phyloP scores from a whole-genome alignment of 2,797 vertebrate genomes.

The Borostomias antarcticus region DNA sequence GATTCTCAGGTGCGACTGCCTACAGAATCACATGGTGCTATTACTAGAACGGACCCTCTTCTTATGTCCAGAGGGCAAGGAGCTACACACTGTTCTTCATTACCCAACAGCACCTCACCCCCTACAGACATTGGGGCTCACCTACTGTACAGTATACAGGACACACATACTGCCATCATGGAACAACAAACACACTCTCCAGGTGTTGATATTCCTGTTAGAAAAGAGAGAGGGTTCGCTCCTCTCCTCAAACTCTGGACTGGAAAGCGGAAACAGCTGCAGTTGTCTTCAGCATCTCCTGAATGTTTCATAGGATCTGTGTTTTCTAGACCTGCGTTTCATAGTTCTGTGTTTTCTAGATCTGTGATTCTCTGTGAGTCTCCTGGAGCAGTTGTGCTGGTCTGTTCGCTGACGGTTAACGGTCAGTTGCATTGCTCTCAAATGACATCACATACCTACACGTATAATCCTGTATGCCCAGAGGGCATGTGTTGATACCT shows the following conservation, averaged over 20 bases:
- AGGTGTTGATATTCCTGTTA: slow-evolving; percentile 26
- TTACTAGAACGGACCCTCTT: slow-evolving; percentile 26
- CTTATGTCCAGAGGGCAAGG: not conserved
- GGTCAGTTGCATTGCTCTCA: not conserved
- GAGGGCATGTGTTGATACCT: not conserved
- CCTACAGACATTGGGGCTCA: not conserved
- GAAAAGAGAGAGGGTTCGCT: slow-evolving; percentile 19
- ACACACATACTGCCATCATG: slow-evolving; percentile 16
- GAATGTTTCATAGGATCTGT: slow-evolving; percentile 54
- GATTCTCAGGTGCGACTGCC: slow-evolving; percentile 1
- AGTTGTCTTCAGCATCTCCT: slow-evolving; percentile 41
- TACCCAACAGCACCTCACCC: not conserved
- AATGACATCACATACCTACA: slow-evolving; percentile 18
- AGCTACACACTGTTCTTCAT: not conserved
- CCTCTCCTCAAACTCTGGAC: slow-evolving; percentile 19
- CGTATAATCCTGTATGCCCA: slow-evolving; percentile 19
- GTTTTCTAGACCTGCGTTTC: slow-evolving; percentile 49
- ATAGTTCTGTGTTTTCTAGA: slow-evolving; percentile 54
- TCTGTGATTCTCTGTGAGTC: slow-evolving; percentile 36
- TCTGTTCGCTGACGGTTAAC: not conserved
- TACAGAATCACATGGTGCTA: slow-evolving; percentile 64
- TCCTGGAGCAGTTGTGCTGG: slow-evolving; percentile 5
- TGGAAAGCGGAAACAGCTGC: slow-evolving; percentile 22
- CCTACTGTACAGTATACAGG: not conserved
- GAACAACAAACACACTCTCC: not conserved